phyloP scores from a whole-genome alignment of 2,113 vertebrate species.

The Lophura nycthemera region DNA sequence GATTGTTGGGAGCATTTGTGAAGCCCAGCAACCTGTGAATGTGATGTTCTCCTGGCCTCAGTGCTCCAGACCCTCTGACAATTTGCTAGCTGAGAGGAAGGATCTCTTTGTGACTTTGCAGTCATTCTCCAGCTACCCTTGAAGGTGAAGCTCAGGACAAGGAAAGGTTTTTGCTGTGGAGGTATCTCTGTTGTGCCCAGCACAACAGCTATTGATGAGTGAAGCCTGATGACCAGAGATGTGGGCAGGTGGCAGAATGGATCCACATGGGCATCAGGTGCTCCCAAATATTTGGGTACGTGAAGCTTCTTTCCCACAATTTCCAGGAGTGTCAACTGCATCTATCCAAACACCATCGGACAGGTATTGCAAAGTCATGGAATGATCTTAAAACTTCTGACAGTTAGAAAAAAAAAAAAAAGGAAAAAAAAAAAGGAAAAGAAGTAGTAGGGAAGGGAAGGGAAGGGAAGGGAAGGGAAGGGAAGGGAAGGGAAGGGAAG shows the following conservation, averaged over 20 bases:
- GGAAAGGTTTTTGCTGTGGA: neutral
- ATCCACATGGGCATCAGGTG: rapidly evolving
- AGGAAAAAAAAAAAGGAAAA: too few species aligned
- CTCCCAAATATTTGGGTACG: rapidly evolving
- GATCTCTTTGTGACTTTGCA: neutral
- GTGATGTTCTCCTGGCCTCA: rapidly evolving
- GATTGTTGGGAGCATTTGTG: neutral
- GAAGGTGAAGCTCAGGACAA: neutral
- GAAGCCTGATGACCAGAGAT: neutral
- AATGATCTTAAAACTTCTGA: neutral
- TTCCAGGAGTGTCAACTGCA: neutral
- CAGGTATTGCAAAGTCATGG: neutral
- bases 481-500: too few species aligned
- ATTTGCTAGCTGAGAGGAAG: neutral
- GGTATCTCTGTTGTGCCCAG: neutral
- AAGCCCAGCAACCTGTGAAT: rapidly evolving
- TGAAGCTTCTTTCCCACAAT: neutral
- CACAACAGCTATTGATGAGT: neutral
- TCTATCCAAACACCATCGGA: neutral
- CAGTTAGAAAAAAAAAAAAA: neutral
- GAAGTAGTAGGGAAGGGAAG: too few species aligned
- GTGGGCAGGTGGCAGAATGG: neutral
- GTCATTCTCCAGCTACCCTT: neutral
- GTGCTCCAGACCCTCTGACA: neutral
- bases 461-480: too few species aligned